phyloP scores from a whole-genome alignment of 2,113 vertebrate species.

The Peucedramus taeniatus region DNA sequence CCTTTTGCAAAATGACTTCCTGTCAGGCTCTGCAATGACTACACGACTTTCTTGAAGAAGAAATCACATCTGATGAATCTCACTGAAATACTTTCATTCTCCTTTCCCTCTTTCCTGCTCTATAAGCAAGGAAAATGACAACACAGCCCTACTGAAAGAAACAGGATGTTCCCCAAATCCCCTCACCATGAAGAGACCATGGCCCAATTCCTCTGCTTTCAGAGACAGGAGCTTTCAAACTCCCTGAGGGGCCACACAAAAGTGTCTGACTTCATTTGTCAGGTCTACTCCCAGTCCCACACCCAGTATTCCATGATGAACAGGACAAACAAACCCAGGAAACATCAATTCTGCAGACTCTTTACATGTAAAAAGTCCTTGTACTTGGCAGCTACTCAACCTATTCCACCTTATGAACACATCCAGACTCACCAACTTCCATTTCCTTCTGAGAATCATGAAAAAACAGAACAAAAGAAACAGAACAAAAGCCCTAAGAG shows the following conservation, averaged over 20 bases:
- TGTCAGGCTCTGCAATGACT: neutral
- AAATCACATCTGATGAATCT: neutral
- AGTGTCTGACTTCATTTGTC: neutral
- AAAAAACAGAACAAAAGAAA: neutral
- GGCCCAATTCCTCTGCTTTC: neutral
- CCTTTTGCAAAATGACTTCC: neutral
- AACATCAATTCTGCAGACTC: neutral
- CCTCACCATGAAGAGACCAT: neutral
- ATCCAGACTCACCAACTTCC: neutral
- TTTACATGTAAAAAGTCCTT: neutral
- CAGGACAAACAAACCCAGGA: neutral
- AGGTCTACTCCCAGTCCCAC: neutral
- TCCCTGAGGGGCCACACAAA: neutral
- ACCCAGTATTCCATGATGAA: neutral
- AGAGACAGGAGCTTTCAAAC: neutral
- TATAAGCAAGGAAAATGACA: neutral
- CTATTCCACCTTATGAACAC: neutral
- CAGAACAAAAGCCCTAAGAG: neutral
- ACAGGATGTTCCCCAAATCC: neutral
- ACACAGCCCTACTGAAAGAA: neutral
- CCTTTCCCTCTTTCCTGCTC: neutral
- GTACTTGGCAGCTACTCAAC: neutral
- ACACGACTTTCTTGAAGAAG: neutral
- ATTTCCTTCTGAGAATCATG: neutral
- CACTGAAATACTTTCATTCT: neutral